These are phyloP conservation scores for Nymphicus hollandicus DNA, from an alignment of 2,113 vertebrate genomes.

Conservation along the genomic window DNA sequence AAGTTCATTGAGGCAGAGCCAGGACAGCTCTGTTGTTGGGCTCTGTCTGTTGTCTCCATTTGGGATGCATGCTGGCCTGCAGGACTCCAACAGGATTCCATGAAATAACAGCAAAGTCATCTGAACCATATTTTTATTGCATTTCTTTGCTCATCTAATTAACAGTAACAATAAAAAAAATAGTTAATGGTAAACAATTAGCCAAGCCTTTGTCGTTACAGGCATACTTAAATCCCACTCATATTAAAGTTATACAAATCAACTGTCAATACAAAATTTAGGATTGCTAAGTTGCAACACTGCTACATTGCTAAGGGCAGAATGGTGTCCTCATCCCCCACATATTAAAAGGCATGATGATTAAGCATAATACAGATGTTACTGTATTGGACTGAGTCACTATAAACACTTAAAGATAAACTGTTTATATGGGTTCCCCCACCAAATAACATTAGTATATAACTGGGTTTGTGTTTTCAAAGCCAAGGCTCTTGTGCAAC, in stretches of 20 bases:
- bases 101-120: not conserved
- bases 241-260: not conserved
- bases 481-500: not conserved
- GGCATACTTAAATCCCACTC: not conserved
- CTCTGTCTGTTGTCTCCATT: not conserved
- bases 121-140: not conserved
- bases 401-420: slow-evolving; percentile 28
- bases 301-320: not conserved
- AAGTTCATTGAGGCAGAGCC: not conserved
- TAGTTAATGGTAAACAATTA: not conserved
- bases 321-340: not conserved
- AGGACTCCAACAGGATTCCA: not conserved
- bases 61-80: not conserved
- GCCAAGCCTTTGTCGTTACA: not conserved
- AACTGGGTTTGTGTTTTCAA: not conserved
- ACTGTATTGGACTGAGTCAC: not conserved
- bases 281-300: too few relatives aligned
- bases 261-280: not conserved
- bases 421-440: not conserved
- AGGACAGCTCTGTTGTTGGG: not conserved
- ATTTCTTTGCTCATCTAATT: not conserved
- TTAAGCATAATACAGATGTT: not conserved
- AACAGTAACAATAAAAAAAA: not conserved
- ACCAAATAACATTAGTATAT: not conserved
- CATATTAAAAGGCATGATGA: not conserved